These are phyloP conservation scores for Ellobium chinense DNA, from an alignment of 2,888 invertebrate species.

Conservation along the genomic window DNA sequence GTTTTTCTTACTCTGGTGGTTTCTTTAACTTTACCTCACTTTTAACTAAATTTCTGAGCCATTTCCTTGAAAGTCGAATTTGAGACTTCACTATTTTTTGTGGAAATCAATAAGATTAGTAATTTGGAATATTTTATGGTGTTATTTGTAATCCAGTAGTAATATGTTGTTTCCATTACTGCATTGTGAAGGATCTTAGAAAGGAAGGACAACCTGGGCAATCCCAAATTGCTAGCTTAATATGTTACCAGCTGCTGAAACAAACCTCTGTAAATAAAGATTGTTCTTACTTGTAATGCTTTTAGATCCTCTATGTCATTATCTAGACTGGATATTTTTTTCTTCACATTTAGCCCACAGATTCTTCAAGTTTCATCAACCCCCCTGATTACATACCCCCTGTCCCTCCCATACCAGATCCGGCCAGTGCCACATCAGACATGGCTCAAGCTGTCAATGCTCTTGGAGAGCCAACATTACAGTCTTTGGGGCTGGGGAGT, in stretches of 20 bases:
- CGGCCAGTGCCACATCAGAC: slow-evolving; percentile 10
- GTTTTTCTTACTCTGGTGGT: too few relatives aligned
- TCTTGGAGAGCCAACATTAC: slow-evolving; percentile 86
- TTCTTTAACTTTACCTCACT: too few relatives aligned
- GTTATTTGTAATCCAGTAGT: too few relatives aligned
- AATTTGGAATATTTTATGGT: too few relatives aligned
- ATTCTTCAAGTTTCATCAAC: slow-evolving; percentile 26
- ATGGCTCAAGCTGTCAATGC: slow-evolving; percentile 64
- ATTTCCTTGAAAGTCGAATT: too few relatives aligned
- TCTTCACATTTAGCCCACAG: background rate
- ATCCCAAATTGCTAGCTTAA: background rate
- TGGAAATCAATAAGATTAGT: too few relatives aligned
- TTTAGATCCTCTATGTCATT: background rate
- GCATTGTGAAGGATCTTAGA: background rate
- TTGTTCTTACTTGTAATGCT: too few relatives aligned
- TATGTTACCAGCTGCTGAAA: background rate
- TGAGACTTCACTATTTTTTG: too few relatives aligned
- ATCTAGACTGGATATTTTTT: background rate
- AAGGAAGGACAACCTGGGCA: background rate
- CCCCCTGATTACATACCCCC: slow-evolving; percentile 55
- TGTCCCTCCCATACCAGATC: slow-evolving; percentile 55
- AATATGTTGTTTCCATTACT: too few relatives aligned
- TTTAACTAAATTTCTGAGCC: too few relatives aligned
- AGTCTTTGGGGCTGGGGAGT: slow-evolving; percentile 90
- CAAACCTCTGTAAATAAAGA: too few relatives aligned